Percentiles rank a stretch among this genome's conserved stretches.
phyloP scores from a whole-genome alignment of 53 echinoderm and acorn worm genomes.

The Luidia sarsii region DNA sequence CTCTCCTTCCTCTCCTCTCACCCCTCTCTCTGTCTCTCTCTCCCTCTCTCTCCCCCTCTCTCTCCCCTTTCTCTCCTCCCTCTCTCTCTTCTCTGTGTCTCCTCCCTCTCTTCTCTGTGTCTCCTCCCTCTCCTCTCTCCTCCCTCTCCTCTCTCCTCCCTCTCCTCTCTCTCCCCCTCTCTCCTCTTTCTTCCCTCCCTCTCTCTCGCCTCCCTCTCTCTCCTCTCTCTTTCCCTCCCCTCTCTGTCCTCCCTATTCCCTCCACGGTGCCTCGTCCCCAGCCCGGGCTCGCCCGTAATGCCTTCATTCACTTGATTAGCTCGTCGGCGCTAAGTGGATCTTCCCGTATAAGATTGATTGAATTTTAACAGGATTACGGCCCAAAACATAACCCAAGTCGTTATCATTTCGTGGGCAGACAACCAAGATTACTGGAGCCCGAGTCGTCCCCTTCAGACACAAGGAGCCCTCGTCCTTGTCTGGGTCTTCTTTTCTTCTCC shows the following conservation, averaged over 20 bases:
- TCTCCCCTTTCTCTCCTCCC: background rate
- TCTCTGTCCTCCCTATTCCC: background rate
- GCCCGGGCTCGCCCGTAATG: too few species aligned
- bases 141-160: too few species aligned
- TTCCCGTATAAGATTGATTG: constrained; percentile 78
- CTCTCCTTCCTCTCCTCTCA: too few species aligned
- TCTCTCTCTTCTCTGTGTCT: background rate
- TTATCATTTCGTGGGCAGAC: constrained; percentile 56
- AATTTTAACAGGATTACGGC: constrained; percentile 85
- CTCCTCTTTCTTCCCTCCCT: too few species aligned
- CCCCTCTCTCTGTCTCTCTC: background rate
- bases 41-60: background rate
- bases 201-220: background rate
- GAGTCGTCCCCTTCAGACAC: constrained; percentile 30
- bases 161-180: too few species aligned
- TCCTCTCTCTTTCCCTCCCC: too few species aligned
- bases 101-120: background rate
- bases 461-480: background rate
- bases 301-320: constrained; percentile 58
- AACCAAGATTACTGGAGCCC: constrained; percentile 34
- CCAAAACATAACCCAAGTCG: constrained; percentile 67
- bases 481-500: background rate
- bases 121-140: too few species aligned
- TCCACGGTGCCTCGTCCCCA: too few species aligned
- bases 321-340: constrained; percentile 68